phyloP scores from a whole-genome alignment of 2,888 invertebrate species.

The Dorcus hopei region DNA sequence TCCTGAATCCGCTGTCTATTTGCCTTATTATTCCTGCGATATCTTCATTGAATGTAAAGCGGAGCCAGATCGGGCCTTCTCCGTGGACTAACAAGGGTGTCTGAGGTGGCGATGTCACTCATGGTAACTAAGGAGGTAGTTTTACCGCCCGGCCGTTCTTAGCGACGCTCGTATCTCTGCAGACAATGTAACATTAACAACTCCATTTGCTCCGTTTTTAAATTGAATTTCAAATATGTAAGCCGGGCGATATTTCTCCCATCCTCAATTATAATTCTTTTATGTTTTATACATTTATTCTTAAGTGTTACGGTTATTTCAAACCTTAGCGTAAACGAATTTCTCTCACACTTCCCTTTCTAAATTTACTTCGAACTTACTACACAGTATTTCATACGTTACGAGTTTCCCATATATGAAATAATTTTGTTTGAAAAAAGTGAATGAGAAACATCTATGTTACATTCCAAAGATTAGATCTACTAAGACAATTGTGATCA shows the following conservation, averaged over 20 bases:
- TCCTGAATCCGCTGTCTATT: slow-evolving; percentile 38
- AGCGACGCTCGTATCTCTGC: slow-evolving; percentile 46
- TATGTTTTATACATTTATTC: slow-evolving; percentile 1
- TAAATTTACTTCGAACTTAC: no score
- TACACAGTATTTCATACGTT: background rate
- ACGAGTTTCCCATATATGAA: background rate
- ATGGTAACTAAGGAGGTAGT: slow-evolving; percentile 45
- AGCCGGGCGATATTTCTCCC: slow-evolving; percentile 16
- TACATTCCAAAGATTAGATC: no score
- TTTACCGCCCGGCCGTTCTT: slow-evolving; percentile 41
- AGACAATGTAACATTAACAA: slow-evolving; percentile 59
- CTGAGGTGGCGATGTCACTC: slow-evolving; percentile 51
- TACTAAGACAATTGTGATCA: no score
- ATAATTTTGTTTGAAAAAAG: background rate
- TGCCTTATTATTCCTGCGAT: slow-evolving; percentile 48
- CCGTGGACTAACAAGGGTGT: slow-evolving; percentile 49
- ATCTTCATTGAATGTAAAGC: slow-evolving; percentile 52
- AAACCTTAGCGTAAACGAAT: no score
- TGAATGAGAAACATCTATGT: no score
- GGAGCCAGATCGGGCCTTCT: slow-evolving; percentile 35
- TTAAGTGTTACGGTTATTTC: no score
- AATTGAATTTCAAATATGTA: slow-evolving; percentile 28
- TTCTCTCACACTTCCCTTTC: no score
- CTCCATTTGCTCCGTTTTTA: slow-evolving; percentile 29
- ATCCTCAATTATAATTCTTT: background rate